phyloP scores from a whole-genome alignment of 1,140 invertebrate genomes.

The Paracyclopina nana region DNA sequence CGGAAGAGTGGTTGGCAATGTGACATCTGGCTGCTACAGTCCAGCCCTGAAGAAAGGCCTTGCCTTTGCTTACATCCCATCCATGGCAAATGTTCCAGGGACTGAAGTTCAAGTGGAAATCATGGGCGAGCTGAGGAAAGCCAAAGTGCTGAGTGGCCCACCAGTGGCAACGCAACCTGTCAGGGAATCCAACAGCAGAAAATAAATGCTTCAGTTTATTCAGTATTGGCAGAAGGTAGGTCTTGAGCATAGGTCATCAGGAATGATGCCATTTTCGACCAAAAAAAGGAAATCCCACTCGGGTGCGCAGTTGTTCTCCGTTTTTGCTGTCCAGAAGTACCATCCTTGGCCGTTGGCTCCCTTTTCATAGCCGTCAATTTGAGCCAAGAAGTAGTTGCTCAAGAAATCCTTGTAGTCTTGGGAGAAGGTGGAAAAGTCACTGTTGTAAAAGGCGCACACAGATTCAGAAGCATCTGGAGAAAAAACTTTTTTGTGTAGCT shows the following conservation, averaged over 20 bases:
- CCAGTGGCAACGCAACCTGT: no score
- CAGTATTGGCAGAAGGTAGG: no score
- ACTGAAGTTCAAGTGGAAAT: no score
- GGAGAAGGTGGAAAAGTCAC: slow-evolving; percentile 4
- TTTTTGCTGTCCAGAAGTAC: slow-evolving; percentile 6
- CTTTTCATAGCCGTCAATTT: slow-evolving; percentile 8
- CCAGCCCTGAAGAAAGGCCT: no score
- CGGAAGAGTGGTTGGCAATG: no score
- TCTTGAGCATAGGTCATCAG: not conserved
- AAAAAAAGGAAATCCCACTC: slow-evolving; percentile 4
- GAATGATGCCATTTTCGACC: not conserved
- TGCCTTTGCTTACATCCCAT: no score
- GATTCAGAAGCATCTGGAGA: not conserved
- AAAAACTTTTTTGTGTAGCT: not conserved
- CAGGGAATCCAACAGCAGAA: no score
- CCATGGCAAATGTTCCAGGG: no score
- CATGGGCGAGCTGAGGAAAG: no score
- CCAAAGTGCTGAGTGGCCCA: no score
- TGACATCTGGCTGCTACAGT: no score
- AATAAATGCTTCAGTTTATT: no score
- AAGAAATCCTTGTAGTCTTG: slow-evolving; percentile 8
- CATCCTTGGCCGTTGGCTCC: slow-evolving; percentile 1
- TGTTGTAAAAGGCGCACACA: slow-evolving; percentile 6
- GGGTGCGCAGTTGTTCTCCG: not conserved
- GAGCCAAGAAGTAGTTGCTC: slow-evolving; percentile 1